Evolutionary conservation across 2,888 invertebrate genomes (phyloP).

Genomic region (Gasteruption jaculator): DNA sequence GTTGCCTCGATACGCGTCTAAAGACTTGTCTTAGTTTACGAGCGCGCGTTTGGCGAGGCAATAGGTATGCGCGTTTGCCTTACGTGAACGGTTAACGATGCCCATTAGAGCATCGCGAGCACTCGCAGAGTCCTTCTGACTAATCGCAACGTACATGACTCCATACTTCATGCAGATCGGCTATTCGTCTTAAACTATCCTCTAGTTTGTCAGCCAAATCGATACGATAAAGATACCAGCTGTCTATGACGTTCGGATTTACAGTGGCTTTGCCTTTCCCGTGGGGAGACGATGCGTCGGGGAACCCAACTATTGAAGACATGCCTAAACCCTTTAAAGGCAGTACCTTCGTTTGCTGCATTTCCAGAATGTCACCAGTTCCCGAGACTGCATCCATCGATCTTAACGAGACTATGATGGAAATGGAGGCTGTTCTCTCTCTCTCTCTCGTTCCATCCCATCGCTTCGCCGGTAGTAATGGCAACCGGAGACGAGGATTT

Average conservation of each 20-base stretch:
- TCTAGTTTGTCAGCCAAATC: conserved; percentile 48
- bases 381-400: conserved; percentile 29
- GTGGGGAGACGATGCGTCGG: no score
- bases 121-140: conserved; percentile 38
- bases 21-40: no score
- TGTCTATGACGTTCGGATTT: conserved; percentile 37
- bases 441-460: conserved; percentile 12
- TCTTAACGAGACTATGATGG: conserved; percentile 38
- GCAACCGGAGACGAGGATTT: no score
- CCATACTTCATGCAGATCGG: conserved; percentile 47
- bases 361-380: conserved; percentile 27
- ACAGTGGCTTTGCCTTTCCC: no score
- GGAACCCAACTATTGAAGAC: no score
- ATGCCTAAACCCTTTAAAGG: conserved; percentile 35
- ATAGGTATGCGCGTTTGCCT: no score
- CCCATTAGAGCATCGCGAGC: conserved; percentile 46
- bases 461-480: no score
- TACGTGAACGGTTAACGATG: conserved; percentile 43
- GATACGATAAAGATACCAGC: conserved; percentile 47
- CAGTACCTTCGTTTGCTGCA: conserved; percentile 32
- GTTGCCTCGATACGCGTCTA: no score
- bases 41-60: no score
- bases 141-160: conserved; percentile 45
- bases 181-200: conserved; percentile 46
- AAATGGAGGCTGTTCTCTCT: conserved; percentile 18